Percentiles rank a stretch among this genome's conserved stretches.
Evolutionary conservation across 2,797 vertebrate genomes (phyloP).

Genomic region (Caiman crocodilus): DNA sequence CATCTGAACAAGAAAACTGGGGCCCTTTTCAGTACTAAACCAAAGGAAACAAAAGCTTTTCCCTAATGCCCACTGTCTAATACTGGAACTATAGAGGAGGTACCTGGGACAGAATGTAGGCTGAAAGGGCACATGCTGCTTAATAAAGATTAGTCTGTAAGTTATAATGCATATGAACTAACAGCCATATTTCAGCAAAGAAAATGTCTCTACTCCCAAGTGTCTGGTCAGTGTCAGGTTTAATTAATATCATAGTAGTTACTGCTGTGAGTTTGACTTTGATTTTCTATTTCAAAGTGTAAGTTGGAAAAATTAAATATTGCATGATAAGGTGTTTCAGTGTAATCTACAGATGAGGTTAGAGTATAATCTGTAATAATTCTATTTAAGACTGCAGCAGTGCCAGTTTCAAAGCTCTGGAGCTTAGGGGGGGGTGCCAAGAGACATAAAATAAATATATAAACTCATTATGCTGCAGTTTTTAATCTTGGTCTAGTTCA

Average conservation of each 20-base stretch:
- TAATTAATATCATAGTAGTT: constrained; percentile 27
- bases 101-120: not conserved
- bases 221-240: constrained; percentile 35
- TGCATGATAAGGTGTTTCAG: constrained; percentile 25
- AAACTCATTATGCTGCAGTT: constrained; percentile 20
- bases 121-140: not conserved
- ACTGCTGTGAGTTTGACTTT: constrained; percentile 26
- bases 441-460: constrained; percentile 42
- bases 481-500: constrained; percentile 46
- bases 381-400: constrained; percentile 33
- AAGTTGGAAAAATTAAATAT: constrained; percentile 51
- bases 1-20: not conserved
- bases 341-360: constrained; percentile 51
- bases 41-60: not conserved
- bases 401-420: constrained; percentile 39
- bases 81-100: not conserved
- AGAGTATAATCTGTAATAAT: constrained; percentile 50
- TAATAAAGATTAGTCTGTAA: not conserved
- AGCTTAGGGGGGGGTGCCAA: constrained; percentile 1
- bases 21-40: not conserved
- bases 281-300: constrained; percentile 45
- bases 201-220: constrained; percentile 4
- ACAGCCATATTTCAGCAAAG: constrained; percentile 28
- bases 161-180: constrained; percentile 43
- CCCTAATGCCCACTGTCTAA: not conserved